Conservation (phyloP, 2,888 invertebrate genomes). For the Heliconius ismenius region DNA sequence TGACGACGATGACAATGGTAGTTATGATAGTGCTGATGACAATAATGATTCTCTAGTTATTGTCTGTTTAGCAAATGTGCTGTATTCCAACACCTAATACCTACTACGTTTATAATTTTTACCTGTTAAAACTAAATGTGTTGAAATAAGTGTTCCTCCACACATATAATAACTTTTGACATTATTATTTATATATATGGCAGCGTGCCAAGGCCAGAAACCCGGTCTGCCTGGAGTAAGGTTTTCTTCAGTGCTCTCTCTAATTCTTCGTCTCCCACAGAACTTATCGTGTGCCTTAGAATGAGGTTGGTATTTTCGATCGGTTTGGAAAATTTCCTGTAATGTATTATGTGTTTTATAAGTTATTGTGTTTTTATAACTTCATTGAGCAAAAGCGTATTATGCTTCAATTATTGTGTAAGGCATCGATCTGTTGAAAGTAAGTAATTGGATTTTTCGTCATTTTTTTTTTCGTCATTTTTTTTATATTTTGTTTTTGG, state of each 20-base stretch:
- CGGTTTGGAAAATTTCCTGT: conserved; percentile 16
- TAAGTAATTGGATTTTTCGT: no score
- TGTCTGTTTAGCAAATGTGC: not conserved
- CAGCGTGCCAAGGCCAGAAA: conserved; percentile 70
- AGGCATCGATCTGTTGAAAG: no score
- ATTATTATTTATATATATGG: conserved; percentile 53
- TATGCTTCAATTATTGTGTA: no score
- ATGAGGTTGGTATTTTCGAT: not conserved
- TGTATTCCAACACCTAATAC: not conserved
- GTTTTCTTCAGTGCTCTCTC: conserved; percentile 55
- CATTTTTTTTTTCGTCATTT: no score
- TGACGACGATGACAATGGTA: not conserved
- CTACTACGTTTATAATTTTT: not conserved
- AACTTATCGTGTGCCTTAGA: conserved; percentile 26
- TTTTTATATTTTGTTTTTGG: no score
- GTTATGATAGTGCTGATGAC: no score
- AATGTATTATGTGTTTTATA: conserved; percentile 2
- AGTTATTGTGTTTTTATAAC: not conserved
- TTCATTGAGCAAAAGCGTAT: no score
- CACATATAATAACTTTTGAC: conserved; percentile 56
- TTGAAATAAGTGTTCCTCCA: conserved; percentile 62
- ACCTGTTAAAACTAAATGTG: conserved; percentile 58
- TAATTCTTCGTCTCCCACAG: conserved; percentile 41
- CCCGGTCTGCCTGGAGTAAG: conserved; percentile 60
- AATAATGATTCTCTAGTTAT: not conserved